Evolutionary conservation across 2,888 invertebrate species (phyloP).

Genomic region (Leucophenga maculata): DNA sequence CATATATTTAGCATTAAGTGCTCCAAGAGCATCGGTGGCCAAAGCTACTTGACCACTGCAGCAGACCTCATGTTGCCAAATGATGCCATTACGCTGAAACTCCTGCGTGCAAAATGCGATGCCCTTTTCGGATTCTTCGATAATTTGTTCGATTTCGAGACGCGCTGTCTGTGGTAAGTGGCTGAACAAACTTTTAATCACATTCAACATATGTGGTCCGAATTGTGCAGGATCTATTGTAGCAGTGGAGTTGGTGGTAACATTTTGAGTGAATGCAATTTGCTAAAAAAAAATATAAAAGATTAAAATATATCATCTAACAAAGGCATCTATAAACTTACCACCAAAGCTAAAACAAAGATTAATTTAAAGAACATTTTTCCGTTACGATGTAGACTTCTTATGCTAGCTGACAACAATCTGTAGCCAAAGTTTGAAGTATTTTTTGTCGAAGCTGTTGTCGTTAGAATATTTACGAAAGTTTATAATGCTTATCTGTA

Average conservation of each 20-base stretch:
- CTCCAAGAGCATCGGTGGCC: constrained; percentile 27
- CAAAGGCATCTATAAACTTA: too few species aligned
- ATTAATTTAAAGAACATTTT: too few species aligned
- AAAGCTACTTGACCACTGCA: constrained; percentile 32
- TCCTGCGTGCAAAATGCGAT: constrained; percentile 35
- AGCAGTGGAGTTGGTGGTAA: constrained; percentile 18
- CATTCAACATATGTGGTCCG: constrained; percentile 27
- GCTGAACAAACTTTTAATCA: constrained; percentile 31
- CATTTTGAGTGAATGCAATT: not conserved
- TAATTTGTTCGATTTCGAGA: constrained; percentile 34
- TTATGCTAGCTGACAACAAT: too few species aligned
- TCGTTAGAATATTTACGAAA: too few species aligned
- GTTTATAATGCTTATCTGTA: too few species aligned
- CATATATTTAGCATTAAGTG: constrained; percentile 17
- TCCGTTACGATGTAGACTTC: too few species aligned
- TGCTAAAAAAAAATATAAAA: not conserved
- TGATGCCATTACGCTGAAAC: constrained; percentile 19
- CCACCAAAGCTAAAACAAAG: too few species aligned
- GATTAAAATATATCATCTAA: not conserved
- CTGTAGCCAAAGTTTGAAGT: too few species aligned
- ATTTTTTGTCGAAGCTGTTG: too few species aligned
- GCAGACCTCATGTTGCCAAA: constrained; percentile 44
- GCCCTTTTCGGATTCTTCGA: constrained; percentile 28
- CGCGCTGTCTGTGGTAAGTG: constrained; percentile 33
- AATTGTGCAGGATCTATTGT: constrained; percentile 23